Base-by-base conservation (phyloP, 2,888 invertebrate genomes). In the Auanema freiburgensis region DNA sequence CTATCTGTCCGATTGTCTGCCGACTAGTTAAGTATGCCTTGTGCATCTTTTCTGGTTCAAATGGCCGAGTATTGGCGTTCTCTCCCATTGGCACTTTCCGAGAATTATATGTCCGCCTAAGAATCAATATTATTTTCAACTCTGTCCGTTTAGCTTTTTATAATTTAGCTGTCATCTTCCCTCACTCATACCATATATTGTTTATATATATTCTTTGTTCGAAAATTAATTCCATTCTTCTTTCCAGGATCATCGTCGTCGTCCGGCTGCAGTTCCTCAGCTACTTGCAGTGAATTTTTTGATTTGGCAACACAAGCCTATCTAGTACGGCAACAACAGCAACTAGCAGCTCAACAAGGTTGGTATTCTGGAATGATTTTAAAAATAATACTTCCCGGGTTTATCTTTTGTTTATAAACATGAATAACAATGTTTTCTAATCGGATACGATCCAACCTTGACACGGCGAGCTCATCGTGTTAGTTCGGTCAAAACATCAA, bases 241-340 rank as follows among this genome's bases (percentile, higher is more conserved):
- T 18, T 53, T 63, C 12, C 57, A 63, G 63, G 63, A 10, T 50
- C 50, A 41, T 54, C 59, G n/a, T 65, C 65, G 46, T 65, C 65
- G 2, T 65, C 65, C 49, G 60, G 60, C 25, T 60, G 65, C 41
- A 62, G 62, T 40, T 64, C 64, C 18, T 65, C 65, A 18, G 54
- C 60, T 33, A 64, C 59, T 14, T 59, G 59, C 42, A 51, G 55
- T 50, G 65, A 65, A n/a, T 50, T 65, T 18, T 56, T 60, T 40
- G 65, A 65, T 50, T 49, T 65, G 24, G 60, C 65, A 10, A 53
- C 59, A 14, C 61, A 52, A 51, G 57, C 65, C 24, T 52, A 60
- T 24, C 46, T 64, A 43, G 59, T 49, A 50, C 63, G 58, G 25
- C 64, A 64, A 46, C 64, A 64, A 33, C 64, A 57, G 11, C 59